A percentile compares a stretch with the other conserved stretches of the same genome.
Evolutionary conservation across 2,113 vertebrate species (phyloP).

Genomic region (Aspiorhynchus laticeps): DNA sequence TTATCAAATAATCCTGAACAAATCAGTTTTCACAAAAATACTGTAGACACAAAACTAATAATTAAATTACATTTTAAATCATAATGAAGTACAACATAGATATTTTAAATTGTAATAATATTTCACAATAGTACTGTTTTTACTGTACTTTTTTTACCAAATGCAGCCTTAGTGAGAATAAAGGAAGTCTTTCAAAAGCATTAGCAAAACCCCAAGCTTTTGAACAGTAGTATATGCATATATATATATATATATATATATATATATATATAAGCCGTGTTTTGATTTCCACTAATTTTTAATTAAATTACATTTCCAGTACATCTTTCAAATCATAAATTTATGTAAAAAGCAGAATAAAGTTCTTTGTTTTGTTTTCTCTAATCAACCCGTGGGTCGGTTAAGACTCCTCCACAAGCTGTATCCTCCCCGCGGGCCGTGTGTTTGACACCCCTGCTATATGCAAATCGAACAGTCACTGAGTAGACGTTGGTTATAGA

Average conservation of each 20-base stretch:
- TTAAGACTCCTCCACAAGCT: background rate
- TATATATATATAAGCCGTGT: background rate
- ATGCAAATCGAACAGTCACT: background rate
- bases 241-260: no score
- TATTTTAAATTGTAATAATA: background rate
- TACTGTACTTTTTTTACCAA: no score
- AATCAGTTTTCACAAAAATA: no score
- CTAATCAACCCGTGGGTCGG: background rate
- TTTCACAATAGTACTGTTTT: background rate
- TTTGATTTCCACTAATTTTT: no score
- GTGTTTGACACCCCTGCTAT: conserved; percentile 5
- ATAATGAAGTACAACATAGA: background rate
- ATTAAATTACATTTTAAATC: background rate
- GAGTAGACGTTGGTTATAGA: conserved; percentile 11
- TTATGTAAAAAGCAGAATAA: background rate
- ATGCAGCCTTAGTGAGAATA: no score
- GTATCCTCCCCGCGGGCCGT: background rate
- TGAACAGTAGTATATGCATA: background rate
- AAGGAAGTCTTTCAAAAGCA: no score
- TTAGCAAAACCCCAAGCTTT: background rate
- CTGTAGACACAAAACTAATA: no score
- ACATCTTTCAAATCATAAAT: background rate
- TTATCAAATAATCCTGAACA: no score
- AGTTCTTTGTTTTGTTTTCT: background rate
- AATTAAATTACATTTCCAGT: no score